A percentile compares a stretch with the other conserved stretches of the same genome.
Conservation (phyloP, 2,888 invertebrate species). For the Cataglyphis cursor region DNA sequence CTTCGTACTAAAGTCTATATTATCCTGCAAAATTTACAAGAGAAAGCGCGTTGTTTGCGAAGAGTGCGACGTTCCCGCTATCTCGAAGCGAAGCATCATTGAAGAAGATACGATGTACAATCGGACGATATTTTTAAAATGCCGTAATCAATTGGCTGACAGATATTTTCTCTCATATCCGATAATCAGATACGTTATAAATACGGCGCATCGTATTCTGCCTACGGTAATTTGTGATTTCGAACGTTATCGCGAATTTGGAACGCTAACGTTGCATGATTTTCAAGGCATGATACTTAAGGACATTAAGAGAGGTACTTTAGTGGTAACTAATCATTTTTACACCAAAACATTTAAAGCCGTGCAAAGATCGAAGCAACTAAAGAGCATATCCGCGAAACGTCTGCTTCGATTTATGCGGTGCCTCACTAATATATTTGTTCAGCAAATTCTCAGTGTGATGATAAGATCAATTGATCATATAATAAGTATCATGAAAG, state of each 20-base stretch:
- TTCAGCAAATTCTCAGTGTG: conserved; percentile 90
- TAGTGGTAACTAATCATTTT: conserved; percentile 83
- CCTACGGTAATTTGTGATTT: conserved; percentile 85
- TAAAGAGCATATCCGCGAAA: conserved; percentile 78
- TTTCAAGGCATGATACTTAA: conserved; percentile 79
- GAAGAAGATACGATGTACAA: conserved; percentile 19
- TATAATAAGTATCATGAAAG: conserved; percentile 88
- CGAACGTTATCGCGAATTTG: conserved; percentile 69
- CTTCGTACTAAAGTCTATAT: conserved; percentile 41
- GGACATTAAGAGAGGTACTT: conserved; percentile 84
- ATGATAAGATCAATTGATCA: conserved; percentile 91
- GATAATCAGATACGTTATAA: conserved; percentile 77
- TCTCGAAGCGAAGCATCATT: not conserved
- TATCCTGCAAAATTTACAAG: conserved; percentile 29
- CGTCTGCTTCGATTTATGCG: conserved; percentile 84
- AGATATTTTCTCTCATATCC: conserved; percentile 80
- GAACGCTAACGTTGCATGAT: conserved; percentile 76
- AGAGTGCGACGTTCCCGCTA: not conserved
- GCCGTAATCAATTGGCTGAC: conserved; percentile 66
- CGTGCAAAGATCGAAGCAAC: conserved; percentile 54
- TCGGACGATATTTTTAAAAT: conserved; percentile 65
- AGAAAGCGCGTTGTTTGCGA: conserved; percentile 3
- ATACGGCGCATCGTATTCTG: conserved; percentile 83
- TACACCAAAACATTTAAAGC: conserved; percentile 65
- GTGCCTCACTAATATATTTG: conserved; percentile 87